Evolutionary conservation across 2,797 vertebrate species (phyloP).

Genomic region (Dicrostonyx torquatus): DNA sequence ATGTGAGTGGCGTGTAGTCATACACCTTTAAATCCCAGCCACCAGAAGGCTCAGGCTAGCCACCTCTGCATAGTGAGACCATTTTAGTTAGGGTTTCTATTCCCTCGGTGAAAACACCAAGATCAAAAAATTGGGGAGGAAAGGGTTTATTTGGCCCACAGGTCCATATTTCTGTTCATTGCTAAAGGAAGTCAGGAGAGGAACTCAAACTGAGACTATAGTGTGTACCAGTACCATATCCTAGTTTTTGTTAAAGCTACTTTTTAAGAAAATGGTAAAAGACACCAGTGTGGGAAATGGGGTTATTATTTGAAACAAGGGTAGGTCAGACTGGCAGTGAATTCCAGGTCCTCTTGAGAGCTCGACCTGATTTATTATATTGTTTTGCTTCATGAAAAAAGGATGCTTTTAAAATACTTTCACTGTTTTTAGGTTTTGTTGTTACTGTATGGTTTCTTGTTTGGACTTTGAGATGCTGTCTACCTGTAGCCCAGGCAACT

Average conservation of each 20-base stretch:
- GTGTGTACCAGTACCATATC: no score
- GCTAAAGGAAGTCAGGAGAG: neutral
- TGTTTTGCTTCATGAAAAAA: conserved; percentile 8
- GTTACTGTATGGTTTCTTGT: neutral
- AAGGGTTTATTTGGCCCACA: neutral
- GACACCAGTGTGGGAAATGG: neutral
- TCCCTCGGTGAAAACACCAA: neutral
- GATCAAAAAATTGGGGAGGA: neutral
- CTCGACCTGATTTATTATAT: neutral
- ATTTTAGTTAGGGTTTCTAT: neutral
- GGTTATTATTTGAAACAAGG: neutral
- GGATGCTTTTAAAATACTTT: neutral
- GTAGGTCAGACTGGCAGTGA: neutral
- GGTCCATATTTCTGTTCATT: neutral
- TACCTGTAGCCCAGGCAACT: neutral
- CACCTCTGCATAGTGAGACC: neutral
- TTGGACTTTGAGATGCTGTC: neutral
- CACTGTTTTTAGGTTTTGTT: neutral
- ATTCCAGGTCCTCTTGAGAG: neutral
- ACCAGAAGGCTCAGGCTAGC: neutral
- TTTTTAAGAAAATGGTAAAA: conserved; percentile 37
- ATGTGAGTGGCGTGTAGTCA: neutral
- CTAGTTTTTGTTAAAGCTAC: neutral
- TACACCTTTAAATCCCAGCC: neutral
- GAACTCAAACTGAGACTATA: neutral